Base-by-base conservation (phyloP, 2,113 vertebrate species). In the Silurus asotus region DNA sequence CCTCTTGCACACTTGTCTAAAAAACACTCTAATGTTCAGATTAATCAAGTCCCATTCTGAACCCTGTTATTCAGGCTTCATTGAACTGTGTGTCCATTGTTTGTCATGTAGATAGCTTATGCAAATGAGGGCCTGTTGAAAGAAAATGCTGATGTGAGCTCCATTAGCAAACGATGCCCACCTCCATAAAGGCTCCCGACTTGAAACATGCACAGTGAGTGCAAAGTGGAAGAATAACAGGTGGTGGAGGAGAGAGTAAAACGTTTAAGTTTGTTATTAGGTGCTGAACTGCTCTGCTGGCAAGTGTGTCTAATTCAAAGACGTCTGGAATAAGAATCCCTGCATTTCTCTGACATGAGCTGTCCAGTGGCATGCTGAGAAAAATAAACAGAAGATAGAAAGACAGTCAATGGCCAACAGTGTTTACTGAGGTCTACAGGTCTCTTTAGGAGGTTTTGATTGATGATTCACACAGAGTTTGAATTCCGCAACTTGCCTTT, bases 101-200 rank as follows among this genome's bases (percentile, higher is more conserved):
- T 92, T 92, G 88, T 89, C 90, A 91, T 90, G 87, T 89, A 91
- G 91, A 92, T 91, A 83, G 88, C 74, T 92, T 90, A 92, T 91
- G 90, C 89, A 90, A 90, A 92, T 92, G 86, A 89, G 58, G 37
- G 51, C 84, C 87, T 72, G 11, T 56, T 88, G 88, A 87, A 89
- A 89, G 88, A 77, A 85, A 89, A 83, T 69, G 82, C 89, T 86
- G 82, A 90, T 84, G 82, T 64, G 70, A 84, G 78, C 72, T 81
- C 79, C 85, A 89, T 90, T 91, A 92, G 91, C 88, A 90, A 90
- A 89, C 53, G 58, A 78, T 82, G 25, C 70, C 83, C 53, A 19
- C 70, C 80, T 84, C 17, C 79, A 79, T 55, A 58, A 81, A 45
- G 83, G 69, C 49, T 62, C 81, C 70, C 61, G 53, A 70, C 82